Conservation (phyloP, 2,888 invertebrate species). For the Athalia rosae region DNA sequence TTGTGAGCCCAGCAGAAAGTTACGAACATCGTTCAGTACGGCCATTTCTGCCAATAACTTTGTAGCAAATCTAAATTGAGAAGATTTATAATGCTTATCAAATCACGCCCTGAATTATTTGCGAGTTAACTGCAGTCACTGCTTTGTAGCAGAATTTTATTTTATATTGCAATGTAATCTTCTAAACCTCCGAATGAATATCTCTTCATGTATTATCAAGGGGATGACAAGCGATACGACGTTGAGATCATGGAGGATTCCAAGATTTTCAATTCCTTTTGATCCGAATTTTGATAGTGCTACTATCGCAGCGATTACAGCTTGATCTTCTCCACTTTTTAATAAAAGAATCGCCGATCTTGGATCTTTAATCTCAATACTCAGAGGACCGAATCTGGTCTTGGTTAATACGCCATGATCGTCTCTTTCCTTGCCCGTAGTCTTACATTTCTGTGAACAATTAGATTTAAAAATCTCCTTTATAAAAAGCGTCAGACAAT, state of each 20-base stretch:
- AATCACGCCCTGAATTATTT: constrained; percentile 61
- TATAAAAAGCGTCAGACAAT: background rate
- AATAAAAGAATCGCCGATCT: constrained; percentile 64
- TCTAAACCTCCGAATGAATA: constrained; percentile 63
- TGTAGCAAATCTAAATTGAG: constrained; percentile 74
- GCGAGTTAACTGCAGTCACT: constrained; percentile 62
- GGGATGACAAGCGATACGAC: constrained; percentile 59
- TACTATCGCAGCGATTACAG: constrained; percentile 70
- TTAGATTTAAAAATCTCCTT: background rate
- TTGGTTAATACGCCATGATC: constrained; percentile 53
- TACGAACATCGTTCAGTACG: constrained; percentile 74
- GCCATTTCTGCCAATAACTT: constrained; percentile 76
- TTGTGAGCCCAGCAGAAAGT: constrained; percentile 72
- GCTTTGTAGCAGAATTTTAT: constrained; percentile 70
- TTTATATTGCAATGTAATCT: background rate
- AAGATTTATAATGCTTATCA: constrained; percentile 68
- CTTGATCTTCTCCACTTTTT: constrained; percentile 66
- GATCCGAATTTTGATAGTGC: constrained; percentile 75
- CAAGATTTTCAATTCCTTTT: constrained; percentile 66
- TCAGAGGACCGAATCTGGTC: constrained; percentile 58
- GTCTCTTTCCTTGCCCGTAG: constrained; percentile 55
- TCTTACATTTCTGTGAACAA: constrained; percentile 53
- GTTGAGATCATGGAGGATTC: constrained; percentile 62
- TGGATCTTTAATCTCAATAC: constrained; percentile 61
- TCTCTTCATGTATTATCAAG: constrained; percentile 62